phyloP scores from a whole-genome alignment of 1,140 invertebrate species.

The Zaprionus tsacasi region DNA sequence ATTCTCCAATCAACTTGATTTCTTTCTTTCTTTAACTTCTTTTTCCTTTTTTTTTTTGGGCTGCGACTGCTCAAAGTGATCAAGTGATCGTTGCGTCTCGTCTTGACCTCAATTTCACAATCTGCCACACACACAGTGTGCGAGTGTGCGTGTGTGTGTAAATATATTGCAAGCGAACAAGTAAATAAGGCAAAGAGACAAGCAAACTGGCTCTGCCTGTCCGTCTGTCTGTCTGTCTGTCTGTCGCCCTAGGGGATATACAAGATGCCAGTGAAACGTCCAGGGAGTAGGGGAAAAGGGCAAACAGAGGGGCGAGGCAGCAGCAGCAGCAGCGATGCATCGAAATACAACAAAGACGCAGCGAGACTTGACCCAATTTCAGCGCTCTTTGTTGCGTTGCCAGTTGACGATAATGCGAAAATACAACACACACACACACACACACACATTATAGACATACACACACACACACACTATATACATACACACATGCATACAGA shows the following conservation, averaged over 20 bases:
- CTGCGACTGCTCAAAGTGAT: constrained; percentile 17
- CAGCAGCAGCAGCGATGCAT: background rate
- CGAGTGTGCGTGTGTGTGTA: constrained; percentile 17
- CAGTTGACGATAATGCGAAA: constrained; percentile 71
- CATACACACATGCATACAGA: constrained; percentile 13
- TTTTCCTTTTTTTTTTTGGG: constrained; percentile 10
- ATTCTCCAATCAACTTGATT: constrained; percentile 2
- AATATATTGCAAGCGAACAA: constrained; percentile 20
- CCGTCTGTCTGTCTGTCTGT: background rate
- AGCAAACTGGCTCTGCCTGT: constrained; percentile 12
- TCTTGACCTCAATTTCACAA: constrained; percentile 75
- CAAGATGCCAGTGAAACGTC: background rate
- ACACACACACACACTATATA: constrained; percentile 4
- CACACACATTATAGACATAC: background rate
- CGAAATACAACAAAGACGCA: constrained; percentile 39
- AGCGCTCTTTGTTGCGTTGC: constrained; percentile 71
- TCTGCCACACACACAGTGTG: constrained; percentile 28
- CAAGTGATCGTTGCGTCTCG: constrained; percentile 40
- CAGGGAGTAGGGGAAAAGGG: background rate
- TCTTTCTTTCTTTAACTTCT: too few species aligned
- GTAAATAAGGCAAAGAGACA: constrained; percentile 58
- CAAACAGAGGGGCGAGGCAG: background rate
- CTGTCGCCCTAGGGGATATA: constrained; percentile 6
- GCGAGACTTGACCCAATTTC: constrained; percentile 75
- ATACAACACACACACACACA: constrained; percentile 43